Evolutionary conservation across 2,113 vertebrate species (phyloP), one percentile per base, ranked within the genome.

Genomic region (Corydoras sp.): DNA sequence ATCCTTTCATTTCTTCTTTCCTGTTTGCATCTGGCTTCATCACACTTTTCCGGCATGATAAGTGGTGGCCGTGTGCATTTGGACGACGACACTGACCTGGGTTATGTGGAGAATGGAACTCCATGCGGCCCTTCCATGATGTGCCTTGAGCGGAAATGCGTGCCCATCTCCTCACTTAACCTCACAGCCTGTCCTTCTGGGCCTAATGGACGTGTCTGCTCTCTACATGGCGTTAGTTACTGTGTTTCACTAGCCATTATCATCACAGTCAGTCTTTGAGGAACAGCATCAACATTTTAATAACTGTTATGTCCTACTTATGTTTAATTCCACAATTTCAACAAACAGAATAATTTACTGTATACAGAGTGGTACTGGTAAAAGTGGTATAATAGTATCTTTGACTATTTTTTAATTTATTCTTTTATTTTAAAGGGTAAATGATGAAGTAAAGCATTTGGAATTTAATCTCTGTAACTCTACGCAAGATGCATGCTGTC

Each of bases 41-140:
- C 72, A 49, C 32, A 24, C 7, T 31, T 11, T 64, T 9, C 48
- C 51, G 32, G 69, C 3, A 29, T 13, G 10, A 29, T 48, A 77
- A 90, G 97, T 74, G 96, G 96, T 77, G 95, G 93, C 75, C 96
- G 98, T 24, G 92, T 99, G 76, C 89, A 98, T 79, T 86, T 99
- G 89, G 96, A 98, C 75, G 96, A 99, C 63, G 94, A 97, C 60
- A 98, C 96, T 0, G 95, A 99, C 83, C 88, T 98, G 86, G 97
- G 97, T 81, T 98, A 98, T 43, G 94, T 98, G 74, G 95, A 98
- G 82, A 96, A 98, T 79, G 97, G 97, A 79, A 92, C 94, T 31
- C 95, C 93, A 1, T 99, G 97, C 85, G 97, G 97, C 83, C 97
- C 97, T 72, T 94, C 95, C 10, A 98, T 98, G 95, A 97, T 99